Evolutionary conservation across 2,113 vertebrate genomes (phyloP), one percentile per base, ranked within the genome.

Genomic region (Tautogolabrus adspersus): DNA sequence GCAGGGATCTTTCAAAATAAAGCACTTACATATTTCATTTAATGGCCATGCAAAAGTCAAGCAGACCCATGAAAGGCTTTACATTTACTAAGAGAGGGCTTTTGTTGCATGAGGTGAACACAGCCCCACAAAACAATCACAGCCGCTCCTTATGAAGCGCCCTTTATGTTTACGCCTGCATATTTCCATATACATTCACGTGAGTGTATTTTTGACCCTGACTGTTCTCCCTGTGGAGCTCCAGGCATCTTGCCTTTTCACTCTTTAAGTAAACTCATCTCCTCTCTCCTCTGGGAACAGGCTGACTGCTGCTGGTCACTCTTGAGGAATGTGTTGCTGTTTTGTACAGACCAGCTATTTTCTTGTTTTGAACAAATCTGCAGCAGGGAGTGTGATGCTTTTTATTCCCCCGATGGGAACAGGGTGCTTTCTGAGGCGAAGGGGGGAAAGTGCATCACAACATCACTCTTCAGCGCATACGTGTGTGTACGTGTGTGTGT

Each of bases 251-350:
- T 80, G 86, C 83, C 69, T 81, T 66, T 65, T 64, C 55, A 26
- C 42, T 77, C 37, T 58, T 52, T 51, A 78, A 76, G 83, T 83
- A 84, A 84, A 81, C 71, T 75, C 76, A 37, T 73, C 78, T 52
- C 79, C 21, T 1, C 49, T 61, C 40, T 72, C 83, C 75, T 76
- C 44, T 38, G 82, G 70, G 77, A 85, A 40, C 3, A 0, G 21
- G 21, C 38, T 19, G 73, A 46, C 69, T 44, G 67, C 65, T 60
- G 34, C 63, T 3, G 47, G 18, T 64, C 83, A 67, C 62, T 54
- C 57, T 34, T n/a, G 52, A 66, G 62, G 54, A 78, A 72, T 57
- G 66, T 37, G 71, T 51, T 72, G 1, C 54, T 52, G 80, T 44
- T 86, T 44, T 75, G 69, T 42, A 55, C 15, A 18, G 15, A 62